These are phyloP conservation scores for Eulemur coronatus DNA, from an alignment of 2,797 vertebrate genomes.

Conservation along the genomic window DNA sequence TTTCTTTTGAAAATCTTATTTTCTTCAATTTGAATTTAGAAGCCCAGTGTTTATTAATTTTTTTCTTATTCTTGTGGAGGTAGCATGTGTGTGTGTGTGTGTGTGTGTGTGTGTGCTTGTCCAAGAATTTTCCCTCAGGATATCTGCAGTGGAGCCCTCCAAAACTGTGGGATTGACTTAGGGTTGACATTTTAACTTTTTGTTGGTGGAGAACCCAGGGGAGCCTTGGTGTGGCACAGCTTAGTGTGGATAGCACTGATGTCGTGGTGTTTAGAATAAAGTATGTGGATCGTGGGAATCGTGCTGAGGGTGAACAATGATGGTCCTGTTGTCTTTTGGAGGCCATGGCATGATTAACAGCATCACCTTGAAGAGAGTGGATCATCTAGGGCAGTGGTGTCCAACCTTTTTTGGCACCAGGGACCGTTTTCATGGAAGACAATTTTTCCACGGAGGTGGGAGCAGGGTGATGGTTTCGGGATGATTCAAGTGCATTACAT, in stretches of 20 bases:
- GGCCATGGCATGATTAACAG: not conserved
- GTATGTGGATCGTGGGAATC: not conserved
- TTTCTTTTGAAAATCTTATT: not conserved
- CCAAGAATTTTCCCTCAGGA: not conserved
- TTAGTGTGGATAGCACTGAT: not conserved
- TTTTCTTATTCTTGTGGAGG: not conserved
- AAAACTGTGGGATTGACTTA: not conserved
- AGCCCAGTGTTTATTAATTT: not conserved
- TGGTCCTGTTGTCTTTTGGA: not conserved
- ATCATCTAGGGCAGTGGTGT: not conserved
- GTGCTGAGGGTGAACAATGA: not conserved
- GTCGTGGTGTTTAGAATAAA: not conserved
- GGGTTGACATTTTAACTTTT: not conserved
- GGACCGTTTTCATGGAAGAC: no score
- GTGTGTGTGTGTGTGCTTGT: not conserved
- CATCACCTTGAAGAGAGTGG: not conserved
- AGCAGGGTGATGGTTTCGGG: no score
- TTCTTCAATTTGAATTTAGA: conserved; percentile 20
- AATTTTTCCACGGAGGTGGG: no score
- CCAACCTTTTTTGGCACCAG: no score
- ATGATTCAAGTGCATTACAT: no score
- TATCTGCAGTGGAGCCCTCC: not conserved
- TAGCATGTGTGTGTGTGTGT: not conserved
- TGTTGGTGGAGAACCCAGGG: not conserved
- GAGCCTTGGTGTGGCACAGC: not conserved